These are phyloP conservation scores for Calephelis perditalis DNA, from an alignment of 2,888 invertebrate species.

Conservation along the genomic window DNA sequence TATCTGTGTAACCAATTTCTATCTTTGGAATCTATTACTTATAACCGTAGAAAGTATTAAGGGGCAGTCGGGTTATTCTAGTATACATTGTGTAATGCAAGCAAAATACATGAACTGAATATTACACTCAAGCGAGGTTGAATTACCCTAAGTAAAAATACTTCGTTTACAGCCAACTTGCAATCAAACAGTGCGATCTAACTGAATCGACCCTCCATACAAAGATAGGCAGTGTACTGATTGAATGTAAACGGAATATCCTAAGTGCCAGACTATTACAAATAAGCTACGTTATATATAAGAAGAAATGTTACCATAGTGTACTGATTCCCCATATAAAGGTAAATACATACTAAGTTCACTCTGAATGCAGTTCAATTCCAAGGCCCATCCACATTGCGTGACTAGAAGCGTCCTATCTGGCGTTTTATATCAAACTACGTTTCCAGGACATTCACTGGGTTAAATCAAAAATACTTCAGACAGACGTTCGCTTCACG, in stretches of 20 bases:
- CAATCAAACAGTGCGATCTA: neutral
- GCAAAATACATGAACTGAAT: constrained; percentile 15
- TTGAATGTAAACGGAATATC: neutral
- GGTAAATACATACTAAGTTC: constrained; percentile 27
- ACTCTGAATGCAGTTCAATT: constrained; percentile 44
- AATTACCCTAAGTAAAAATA: constrained; percentile 3
- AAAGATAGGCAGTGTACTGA: neutral
- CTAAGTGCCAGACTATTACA: constrained; percentile 19
- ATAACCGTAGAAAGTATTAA: constrained; percentile 38
- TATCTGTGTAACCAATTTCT: constrained; percentile 46
- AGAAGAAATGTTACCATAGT: constrained; percentile 20
- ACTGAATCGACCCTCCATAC: neutral
- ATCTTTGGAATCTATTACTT: constrained; percentile 67
- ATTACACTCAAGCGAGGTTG: constrained; percentile 15
- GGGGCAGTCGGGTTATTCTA: constrained; percentile 19
- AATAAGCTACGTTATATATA: constrained; percentile 24
- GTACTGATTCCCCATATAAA: constrained; percentile 34
- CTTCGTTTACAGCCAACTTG: constrained; percentile 5
- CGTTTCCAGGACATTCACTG: neutral
- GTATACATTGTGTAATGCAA: constrained; percentile 15
- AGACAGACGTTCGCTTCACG: too few relatives aligned
- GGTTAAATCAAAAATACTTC: neutral
- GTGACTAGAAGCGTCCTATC: constrained; percentile 33
- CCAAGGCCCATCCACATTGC: constrained; percentile 30
- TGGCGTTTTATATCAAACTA: constrained; percentile 15